Percentiles rank a stretch among this genome's conserved stretches.
Evolutionary conservation across 2,113 vertebrate species (phyloP).

Genomic region (Grammomys dolichurus): DNA sequence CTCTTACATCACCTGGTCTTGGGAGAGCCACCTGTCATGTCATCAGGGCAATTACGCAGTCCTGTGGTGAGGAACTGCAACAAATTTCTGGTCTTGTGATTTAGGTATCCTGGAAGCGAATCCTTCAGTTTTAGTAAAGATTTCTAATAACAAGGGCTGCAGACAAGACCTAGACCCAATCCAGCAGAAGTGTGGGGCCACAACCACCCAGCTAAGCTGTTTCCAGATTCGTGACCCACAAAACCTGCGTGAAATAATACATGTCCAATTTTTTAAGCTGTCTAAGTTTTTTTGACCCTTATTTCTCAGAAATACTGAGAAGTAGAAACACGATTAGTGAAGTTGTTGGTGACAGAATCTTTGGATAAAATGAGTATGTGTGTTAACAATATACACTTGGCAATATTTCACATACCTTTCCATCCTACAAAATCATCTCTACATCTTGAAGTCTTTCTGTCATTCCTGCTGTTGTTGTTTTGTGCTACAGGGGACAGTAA

Average conservation of each 20-base stretch:
- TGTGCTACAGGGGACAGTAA: neutral
- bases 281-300: neutral
- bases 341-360: neutral
- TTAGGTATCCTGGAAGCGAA: neutral
- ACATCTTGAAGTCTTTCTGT: neutral
- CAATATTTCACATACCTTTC: conserved; percentile 14
- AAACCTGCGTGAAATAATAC: neutral
- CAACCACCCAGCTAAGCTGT: neutral
- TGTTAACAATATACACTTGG: neutral
- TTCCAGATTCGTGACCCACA: neutral
- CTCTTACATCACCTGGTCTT: neutral
- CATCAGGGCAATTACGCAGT: neutral
- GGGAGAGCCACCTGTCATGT: neutral
- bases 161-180: neutral
- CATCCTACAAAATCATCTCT: conserved; percentile 16
- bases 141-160: neutral
- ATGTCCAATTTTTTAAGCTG: neutral
- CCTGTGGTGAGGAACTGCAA: neutral
- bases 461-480: neutral
- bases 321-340: no score
- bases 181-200: neutral
- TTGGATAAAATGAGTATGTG: neutral
- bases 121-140: neutral
- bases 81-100: neutral
- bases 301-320: neutral